Evolutionary conservation across 2,113 vertebrate genomes (phyloP).

Genomic region (Pongo pygmaeus): DNA sequence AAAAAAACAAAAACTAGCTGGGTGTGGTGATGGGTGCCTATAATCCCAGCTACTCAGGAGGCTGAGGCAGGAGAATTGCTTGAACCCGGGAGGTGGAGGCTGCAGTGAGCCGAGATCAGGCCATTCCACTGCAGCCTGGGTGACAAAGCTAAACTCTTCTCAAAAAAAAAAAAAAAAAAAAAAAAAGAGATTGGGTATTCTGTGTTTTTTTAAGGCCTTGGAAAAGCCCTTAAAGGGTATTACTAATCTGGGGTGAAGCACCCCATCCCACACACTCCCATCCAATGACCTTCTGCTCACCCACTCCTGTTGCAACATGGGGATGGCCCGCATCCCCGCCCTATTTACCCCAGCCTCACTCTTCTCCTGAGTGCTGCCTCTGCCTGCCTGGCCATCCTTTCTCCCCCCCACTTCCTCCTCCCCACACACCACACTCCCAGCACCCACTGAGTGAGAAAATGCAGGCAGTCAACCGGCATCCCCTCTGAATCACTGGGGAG

Average conservation of each 20-base stretch:
- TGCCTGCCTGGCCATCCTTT: no score
- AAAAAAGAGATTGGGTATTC: no score
- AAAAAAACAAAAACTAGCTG: no score
- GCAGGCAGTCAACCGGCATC: no score
- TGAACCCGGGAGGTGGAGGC: no score
- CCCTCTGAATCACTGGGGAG: not conserved
- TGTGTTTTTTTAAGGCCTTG: not conserved
- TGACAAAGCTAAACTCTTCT: no score
- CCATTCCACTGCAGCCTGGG: no score
- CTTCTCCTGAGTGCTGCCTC: not conserved
- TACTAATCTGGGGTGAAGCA: not conserved
- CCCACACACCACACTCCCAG: not conserved
- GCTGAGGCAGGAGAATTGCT: no score
- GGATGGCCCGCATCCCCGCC: rapidly evolving
- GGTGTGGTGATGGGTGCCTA: no score
- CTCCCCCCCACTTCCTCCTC: not conserved
- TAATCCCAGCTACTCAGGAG: no score
- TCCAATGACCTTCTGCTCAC: not conserved
- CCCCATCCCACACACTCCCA: not conserved
- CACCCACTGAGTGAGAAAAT: not conserved
- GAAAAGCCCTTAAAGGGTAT: not conserved
- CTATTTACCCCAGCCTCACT: not conserved
- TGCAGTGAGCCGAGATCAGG: no score
- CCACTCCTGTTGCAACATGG: not conserved
- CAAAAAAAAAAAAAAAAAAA: no score